phyloP scores from a whole-genome alignment of 2,888 invertebrate species.

The Drosophila pseudotalamancana region DNA sequence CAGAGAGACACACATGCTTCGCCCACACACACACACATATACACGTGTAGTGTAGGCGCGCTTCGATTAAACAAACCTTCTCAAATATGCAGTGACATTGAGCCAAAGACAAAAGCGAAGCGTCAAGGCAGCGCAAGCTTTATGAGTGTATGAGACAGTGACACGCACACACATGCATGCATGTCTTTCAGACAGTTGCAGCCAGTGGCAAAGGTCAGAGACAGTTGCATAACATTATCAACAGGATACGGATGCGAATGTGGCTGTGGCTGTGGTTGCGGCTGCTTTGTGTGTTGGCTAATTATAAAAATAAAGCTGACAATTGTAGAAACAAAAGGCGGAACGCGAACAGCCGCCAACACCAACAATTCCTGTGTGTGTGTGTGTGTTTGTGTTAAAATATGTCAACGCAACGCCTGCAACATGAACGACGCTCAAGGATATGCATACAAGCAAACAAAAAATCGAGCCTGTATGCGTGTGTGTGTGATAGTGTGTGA shows the following conservation, averaged over 20 bases:
- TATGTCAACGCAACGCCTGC: slow-evolving; percentile 68
- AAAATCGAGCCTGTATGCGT: slow-evolving; percentile 10
- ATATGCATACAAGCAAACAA: slow-evolving; percentile 45
- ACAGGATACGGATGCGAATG: slow-evolving; percentile 8
- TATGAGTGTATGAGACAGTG: slow-evolving; percentile 16
- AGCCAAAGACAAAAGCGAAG: slow-evolving; percentile 61
- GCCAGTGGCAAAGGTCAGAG: slow-evolving; percentile 37
- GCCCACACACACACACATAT: slow-evolving; percentile 18
- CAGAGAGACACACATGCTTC: slow-evolving; percentile 40
- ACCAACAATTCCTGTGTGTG: slow-evolving; percentile 2
- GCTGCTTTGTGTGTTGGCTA: slow-evolving; percentile 29
- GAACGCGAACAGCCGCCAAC: slow-evolving; percentile 23
- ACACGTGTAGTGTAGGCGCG: slow-evolving; percentile 31
- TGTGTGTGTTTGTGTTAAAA: slow-evolving; percentile 23
- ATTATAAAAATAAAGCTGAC: slow-evolving; percentile 33
- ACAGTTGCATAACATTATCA: slow-evolving; percentile 39
- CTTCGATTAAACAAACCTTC: slow-evolving; percentile 76
- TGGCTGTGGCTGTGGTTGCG: neutral
- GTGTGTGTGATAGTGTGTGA: slow-evolving; percentile 30
- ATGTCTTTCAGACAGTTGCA: slow-evolving; percentile 25
- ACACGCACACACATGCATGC: slow-evolving; percentile 14
- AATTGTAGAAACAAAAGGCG: slow-evolving; percentile 24
- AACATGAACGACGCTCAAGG: slow-evolving; percentile 66
- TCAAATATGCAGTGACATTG: slow-evolving; percentile 78
- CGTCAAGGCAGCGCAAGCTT: slow-evolving; percentile 19